Evolutionary conservation across 2,888 invertebrate genomes (phyloP), one percentile per base, ranked within the genome.

Genomic region (Drosophila putrida): DNA sequence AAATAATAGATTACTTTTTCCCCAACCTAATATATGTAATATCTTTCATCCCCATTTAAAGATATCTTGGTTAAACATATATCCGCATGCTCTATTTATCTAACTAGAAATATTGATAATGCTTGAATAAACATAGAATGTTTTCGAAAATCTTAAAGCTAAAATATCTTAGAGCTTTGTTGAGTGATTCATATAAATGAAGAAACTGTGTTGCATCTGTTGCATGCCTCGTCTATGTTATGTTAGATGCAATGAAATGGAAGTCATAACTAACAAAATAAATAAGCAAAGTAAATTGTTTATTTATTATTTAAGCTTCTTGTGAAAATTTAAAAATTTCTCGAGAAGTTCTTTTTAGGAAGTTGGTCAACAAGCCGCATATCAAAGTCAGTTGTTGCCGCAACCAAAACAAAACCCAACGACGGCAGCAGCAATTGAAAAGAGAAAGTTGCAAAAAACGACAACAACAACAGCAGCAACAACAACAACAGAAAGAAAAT

Each of bases 371-470:
- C 50, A 51, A 36, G 64, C 69, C 75, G 67, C 66, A 78, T 69
- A 47, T 76, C 64, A 59, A 53, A 70, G 51, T 35, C 71, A 31
- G 9, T 8, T 2, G 31, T 6, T 6, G 8, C 8, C 31, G 36
- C 61, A 67, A 60, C 53, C 43, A 70, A 49, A 69, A 61, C 15
- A 53, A 54, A 44, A 49, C 31, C 1, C 63, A 62, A 50, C 65
- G 41, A 75, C 65, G 70, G 71, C 84, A 74, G 71, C 84, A 74
- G 80, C 82, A 86, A 85, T 87, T 86, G 85, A 78, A 87, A 86
- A 77, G 86, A 86, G 86, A 86, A 86, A 86, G 86, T 87, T 78
- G 87, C 82, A 65, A 77, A 70, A 73, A 60, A 65, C 71, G 54
- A 46, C 35, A 39, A 33, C 15, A 33, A 47, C 11, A 35, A 9